phyloP scores from a whole-genome alignment of 2,797 vertebrate genomes.

The Amphiprion clarkii region DNA sequence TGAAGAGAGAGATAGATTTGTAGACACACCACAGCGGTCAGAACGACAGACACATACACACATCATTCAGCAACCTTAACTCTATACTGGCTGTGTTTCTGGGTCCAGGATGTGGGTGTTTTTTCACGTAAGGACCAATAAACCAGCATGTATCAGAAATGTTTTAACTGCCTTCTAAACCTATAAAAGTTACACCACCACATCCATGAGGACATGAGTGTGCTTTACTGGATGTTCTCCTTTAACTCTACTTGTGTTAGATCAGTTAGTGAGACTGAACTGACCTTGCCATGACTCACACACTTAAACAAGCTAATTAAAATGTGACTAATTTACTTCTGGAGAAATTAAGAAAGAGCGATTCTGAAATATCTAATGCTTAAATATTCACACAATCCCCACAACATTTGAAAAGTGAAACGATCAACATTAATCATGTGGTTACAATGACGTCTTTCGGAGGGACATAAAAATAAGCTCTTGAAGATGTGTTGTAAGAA shows the following conservation, averaged over 20 bases:
- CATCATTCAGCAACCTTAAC: background rate
- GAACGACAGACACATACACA: constrained; percentile 23
- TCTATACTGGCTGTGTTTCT: background rate
- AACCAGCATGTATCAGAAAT: background rate
- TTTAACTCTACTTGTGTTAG: constrained; percentile 11
- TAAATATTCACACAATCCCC: background rate
- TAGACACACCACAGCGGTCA: constrained; percentile 32
- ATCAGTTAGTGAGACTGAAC: constrained; percentile 8
- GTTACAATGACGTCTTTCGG: background rate
- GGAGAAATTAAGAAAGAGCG: constrained; percentile 1
- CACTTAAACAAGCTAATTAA: constrained; percentile 34
- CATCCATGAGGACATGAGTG: background rate
- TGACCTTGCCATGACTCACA: constrained; percentile 28
- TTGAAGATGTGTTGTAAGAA: too few relatives aligned
- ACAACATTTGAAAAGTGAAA: background rate
- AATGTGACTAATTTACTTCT: constrained; percentile 39
- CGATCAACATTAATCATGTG: background rate
- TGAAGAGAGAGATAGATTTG: constrained; percentile 59
- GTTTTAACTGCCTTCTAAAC: constrained; percentile 4
- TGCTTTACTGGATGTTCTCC: background rate
- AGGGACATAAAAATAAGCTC: background rate
- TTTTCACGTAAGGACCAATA: background rate
- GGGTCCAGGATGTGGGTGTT: background rate
- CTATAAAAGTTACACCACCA: background rate
- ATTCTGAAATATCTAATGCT: constrained; percentile 4